Evolutionary conservation across 2,888 invertebrate genomes (phyloP).

Genomic region (Trichacis sp.): DNA sequence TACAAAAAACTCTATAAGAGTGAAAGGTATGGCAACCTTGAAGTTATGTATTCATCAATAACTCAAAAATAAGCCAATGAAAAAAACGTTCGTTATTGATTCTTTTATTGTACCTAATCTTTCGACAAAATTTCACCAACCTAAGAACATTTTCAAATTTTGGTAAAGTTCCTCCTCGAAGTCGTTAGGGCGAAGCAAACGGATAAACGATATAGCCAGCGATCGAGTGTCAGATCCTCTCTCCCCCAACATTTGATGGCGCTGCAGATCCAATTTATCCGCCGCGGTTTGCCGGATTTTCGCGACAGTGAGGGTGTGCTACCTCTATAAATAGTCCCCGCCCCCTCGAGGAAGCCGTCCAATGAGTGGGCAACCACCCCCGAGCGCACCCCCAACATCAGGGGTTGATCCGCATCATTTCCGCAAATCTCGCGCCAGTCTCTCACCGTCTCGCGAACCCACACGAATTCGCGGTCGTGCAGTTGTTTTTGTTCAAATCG

Average conservation of each 20-base stretch:
- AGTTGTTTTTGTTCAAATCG: not conserved
- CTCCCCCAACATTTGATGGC: slow-evolving; percentile 10
- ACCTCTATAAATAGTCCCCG: slow-evolving; percentile 39
- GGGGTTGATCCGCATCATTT: slow-evolving; percentile 37
- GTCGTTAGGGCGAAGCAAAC: too few relatives aligned
- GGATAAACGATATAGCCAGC: slow-evolving; percentile 38
- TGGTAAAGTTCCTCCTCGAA: too few relatives aligned
- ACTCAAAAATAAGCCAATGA: too few relatives aligned
- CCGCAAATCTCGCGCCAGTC: slow-evolving; percentile 52
- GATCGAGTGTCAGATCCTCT: slow-evolving; percentile 37
- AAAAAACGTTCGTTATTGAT: too few relatives aligned
- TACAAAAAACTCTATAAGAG: too few relatives aligned
- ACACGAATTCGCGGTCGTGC: slow-evolving; percentile 9
- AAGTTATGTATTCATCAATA: too few relatives aligned
- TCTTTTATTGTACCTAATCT: too few relatives aligned
- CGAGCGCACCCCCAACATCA: slow-evolving; percentile 26
- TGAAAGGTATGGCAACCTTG: too few relatives aligned
- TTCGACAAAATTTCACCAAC: too few relatives aligned
- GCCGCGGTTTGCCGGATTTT: slow-evolving; percentile 40
- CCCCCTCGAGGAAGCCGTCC: slow-evolving; percentile 33
- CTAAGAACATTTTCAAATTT: too few relatives aligned
- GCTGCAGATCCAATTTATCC: slow-evolving; percentile 37
- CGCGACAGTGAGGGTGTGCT: slow-evolving; percentile 45
- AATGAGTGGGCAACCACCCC: slow-evolving; percentile 27
- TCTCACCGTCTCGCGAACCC: slow-evolving; percentile 50